phyloP scores from a whole-genome alignment of 2,113 vertebrate species.

The Daboia siamensis region DNA sequence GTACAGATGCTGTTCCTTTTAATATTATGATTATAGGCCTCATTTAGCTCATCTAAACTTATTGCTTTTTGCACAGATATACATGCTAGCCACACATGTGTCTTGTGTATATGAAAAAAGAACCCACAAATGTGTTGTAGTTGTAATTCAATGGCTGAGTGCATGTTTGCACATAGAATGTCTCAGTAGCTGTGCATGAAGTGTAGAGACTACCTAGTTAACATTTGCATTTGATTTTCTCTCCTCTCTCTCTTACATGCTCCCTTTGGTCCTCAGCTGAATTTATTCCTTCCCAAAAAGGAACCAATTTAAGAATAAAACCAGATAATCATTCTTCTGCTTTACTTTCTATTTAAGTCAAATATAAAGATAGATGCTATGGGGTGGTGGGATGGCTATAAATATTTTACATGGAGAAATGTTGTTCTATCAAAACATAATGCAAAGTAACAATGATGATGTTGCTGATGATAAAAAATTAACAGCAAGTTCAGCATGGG shows the following conservation, averaged over 20 bases:
- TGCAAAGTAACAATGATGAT: background rate
- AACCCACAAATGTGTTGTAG: background rate
- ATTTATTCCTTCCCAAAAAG: background rate
- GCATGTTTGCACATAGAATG: background rate
- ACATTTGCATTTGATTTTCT: background rate
- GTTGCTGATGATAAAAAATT: background rate
- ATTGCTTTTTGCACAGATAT: background rate
- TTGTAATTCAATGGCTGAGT: background rate
- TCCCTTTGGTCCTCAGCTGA: background rate
- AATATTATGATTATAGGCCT: background rate
- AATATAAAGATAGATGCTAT: background rate
- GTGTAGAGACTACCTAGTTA: background rate
- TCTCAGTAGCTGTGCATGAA: background rate
- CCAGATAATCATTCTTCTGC: background rate
- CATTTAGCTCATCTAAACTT: background rate
- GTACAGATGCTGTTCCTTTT: background rate
- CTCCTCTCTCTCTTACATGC: no score
- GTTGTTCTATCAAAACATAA: background rate
- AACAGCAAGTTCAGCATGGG: background rate
- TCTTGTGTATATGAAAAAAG: background rate
- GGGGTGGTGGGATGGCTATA: background rate
- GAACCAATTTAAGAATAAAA: background rate
- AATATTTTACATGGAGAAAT: background rate
- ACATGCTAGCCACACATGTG: background rate
- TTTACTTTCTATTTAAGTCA: background rate